A percentile compares a stretch with the other conserved stretches of the same genome.
phyloP scores from a whole-genome alignment of 2,888 invertebrate genomes.

The Neocrepidodera transversa region DNA sequence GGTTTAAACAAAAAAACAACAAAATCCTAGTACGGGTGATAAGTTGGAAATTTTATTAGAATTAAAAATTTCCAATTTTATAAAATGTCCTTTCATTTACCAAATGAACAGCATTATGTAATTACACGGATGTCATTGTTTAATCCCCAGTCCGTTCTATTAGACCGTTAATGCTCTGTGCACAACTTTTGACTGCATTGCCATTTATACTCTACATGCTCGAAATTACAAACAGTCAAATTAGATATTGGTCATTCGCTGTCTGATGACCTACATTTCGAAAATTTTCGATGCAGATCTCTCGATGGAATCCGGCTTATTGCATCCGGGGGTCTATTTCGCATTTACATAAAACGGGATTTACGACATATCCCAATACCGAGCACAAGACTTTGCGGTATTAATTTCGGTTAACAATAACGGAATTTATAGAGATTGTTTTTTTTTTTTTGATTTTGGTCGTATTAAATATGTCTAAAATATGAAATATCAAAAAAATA shows the following conservation, averaged over 20 bases:
- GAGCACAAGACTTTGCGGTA: too few relatives aligned
- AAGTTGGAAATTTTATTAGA: background rate
- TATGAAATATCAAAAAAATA: too few relatives aligned
- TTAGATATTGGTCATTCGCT: conserved; percentile 21
- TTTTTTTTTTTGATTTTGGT: too few relatives aligned
- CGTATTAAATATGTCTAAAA: too few relatives aligned
- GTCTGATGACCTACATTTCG: conserved; percentile 12
- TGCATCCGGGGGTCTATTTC: conserved; percentile 7
- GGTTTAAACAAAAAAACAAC: background rate
- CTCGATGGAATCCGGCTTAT: conserved; percentile 23
- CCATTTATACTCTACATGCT: conserved; percentile 19
- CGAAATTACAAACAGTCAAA: conserved; percentile 22
- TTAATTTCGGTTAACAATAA: too few relatives aligned
- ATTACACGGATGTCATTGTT: conserved; percentile 14
- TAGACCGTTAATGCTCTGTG: conserved; percentile 5
- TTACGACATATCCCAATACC: too few relatives aligned
- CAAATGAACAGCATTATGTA: conserved; percentile 7
- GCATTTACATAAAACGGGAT: conserved; percentile 22
- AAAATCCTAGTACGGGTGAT: background rate
- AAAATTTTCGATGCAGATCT: conserved; percentile 24
- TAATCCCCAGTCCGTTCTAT: background rate
- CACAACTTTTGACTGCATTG: conserved; percentile 18
- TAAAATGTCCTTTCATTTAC: conserved; percentile 4
- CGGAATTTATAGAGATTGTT: too few relatives aligned
- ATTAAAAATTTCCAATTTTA: too few relatives aligned